Percentiles rank a stretch among this genome's conserved stretches.
These are phyloP conservation scores for Adelphocoris suturalis DNA, from an alignment of 2,888 invertebrate species.

Conservation along the genomic window DNA sequence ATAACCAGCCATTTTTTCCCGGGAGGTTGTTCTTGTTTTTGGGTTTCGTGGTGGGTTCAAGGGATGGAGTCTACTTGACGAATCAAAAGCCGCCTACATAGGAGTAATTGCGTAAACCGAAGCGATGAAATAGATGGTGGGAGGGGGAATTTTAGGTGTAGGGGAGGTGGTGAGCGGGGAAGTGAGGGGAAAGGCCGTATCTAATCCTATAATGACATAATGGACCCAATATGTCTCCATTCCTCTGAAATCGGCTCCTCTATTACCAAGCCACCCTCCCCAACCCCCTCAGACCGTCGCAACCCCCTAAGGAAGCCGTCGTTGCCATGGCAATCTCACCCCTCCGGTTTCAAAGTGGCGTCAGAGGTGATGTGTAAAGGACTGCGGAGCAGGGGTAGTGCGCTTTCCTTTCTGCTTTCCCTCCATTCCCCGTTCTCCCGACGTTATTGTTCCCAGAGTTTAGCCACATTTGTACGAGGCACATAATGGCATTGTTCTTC, in stretches of 20 bases:
- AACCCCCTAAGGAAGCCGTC: conserved; percentile 41
- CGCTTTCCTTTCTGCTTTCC: conserved; percentile 31
- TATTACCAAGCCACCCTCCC: conserved; percentile 41
- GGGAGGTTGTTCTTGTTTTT: too few relatives aligned
- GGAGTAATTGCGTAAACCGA: too few relatives aligned
- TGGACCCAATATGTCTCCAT: conserved; percentile 65
- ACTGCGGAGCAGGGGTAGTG: not conserved
- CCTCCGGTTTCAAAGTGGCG: conserved; percentile 55
- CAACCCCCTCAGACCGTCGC: conserved; percentile 38
- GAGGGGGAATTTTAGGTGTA: too few relatives aligned
- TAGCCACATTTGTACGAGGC: conserved; percentile 62
- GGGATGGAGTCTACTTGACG: too few relatives aligned
- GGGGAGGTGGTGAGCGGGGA: too few relatives aligned
- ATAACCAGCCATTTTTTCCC: too few relatives aligned
- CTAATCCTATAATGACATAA: conserved; percentile 57
- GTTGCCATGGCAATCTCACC: conserved; percentile 53
- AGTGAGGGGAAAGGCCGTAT: not conserved
- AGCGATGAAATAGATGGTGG: too few relatives aligned
- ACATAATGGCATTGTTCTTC: conserved; percentile 60
- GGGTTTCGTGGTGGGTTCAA: too few relatives aligned
- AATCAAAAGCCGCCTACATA: too few relatives aligned
- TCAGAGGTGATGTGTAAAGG: conserved; percentile 22
- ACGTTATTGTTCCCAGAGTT: conserved; percentile 63
- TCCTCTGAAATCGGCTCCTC: conserved; percentile 50
- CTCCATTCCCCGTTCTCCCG: not conserved